Conservation (phyloP, 1,140 invertebrate genomes). For the Diploscapter pachys region DNA sequence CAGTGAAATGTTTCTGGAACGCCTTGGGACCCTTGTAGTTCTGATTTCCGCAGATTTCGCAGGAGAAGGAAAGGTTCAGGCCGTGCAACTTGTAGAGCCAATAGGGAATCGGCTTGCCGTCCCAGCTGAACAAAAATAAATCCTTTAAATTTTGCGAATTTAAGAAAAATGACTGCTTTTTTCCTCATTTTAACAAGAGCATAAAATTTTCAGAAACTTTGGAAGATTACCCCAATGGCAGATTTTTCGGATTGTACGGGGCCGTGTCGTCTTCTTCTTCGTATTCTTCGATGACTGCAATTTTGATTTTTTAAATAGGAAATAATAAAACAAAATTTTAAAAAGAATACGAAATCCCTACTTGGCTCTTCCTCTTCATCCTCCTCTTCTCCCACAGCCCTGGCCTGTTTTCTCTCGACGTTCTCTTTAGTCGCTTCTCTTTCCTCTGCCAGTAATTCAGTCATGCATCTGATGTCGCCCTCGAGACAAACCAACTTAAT, state of each 20-base stretch:
- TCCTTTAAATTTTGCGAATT: no score
- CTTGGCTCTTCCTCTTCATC: slow-evolving; percentile 67
- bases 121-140: slow-evolving; percentile 68
- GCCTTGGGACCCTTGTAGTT: slow-evolving; percentile 99
- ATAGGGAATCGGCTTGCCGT: slow-evolving; percentile 98
- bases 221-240: slow-evolving; percentile 73
- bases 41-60: slow-evolving; percentile 99
- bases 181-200: no score
- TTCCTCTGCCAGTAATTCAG: slow-evolving; percentile 65
- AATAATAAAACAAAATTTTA: no score
- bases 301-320: no score
- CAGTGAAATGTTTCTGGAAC: slow-evolving; percentile 97
- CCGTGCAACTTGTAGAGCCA: slow-evolving; percentile 99
- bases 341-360: neutral
- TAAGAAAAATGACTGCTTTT: no score
- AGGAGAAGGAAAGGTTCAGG: slow-evolving; percentile 95
- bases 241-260: slow-evolving; percentile 98
- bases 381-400: slow-evolving; percentile 90
- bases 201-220: neutral
- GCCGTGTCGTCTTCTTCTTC: slow-evolving; percentile 79
- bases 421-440: slow-evolving; percentile 90
- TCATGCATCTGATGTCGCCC: slow-evolving; percentile 32
- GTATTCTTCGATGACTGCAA: slow-evolving; percentile 47
- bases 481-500: slow-evolving; percentile 47
- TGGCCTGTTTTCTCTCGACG: slow-evolving; percentile 92